Percentiles rank a stretch among this genome's conserved stretches.
phyloP scores from a whole-genome alignment of 1,140 invertebrate genomes.

The Zophobas morio region DNA sequence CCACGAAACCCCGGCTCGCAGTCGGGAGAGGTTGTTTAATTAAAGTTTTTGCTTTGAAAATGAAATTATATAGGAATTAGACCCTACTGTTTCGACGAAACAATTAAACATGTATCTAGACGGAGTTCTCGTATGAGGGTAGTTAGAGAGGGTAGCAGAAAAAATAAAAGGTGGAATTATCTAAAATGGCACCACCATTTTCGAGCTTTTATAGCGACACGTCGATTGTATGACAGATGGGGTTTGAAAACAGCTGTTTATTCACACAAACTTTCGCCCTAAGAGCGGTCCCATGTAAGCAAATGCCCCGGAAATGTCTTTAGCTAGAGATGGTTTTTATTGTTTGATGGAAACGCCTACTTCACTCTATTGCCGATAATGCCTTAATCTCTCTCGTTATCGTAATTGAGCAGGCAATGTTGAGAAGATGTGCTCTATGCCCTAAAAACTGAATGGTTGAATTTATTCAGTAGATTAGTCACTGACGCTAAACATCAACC shows the following conservation, averaged over 20 bases:
- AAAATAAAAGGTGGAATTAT: background rate
- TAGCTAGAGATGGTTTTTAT: background rate
- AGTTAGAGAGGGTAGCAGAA: background rate
- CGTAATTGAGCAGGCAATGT: too few species aligned
- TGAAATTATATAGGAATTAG: slow-evolving; percentile 34
- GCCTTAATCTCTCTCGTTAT: too few species aligned
- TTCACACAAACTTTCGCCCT: slow-evolving; percentile 13
- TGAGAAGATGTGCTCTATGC: too few species aligned
- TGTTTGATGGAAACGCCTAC: background rate
- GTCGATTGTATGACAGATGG: slow-evolving; percentile 11
- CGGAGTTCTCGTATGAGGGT: background rate
- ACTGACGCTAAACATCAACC: too few species aligned
- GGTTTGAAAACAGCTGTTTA: slow-evolving; percentile 12
- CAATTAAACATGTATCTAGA: slow-evolving; percentile 25
- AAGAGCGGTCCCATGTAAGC: background rate
- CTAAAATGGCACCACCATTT: slow-evolving; percentile 6
- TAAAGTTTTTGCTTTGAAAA: slow-evolving; percentile 36
- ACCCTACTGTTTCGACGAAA: slow-evolving; percentile 25
- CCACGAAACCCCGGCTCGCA: slow-evolving; percentile 9
- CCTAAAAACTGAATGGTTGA: too few species aligned
- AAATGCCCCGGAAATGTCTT: background rate
- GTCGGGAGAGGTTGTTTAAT: slow-evolving; percentile 30
- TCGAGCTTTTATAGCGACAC: slow-evolving; percentile 1
- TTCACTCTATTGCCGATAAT: too few species aligned
- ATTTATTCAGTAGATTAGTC: too few species aligned